phyloP scores from a whole-genome alignment of 2,888 invertebrate genomes.

The Nymphalis c-album region DNA sequence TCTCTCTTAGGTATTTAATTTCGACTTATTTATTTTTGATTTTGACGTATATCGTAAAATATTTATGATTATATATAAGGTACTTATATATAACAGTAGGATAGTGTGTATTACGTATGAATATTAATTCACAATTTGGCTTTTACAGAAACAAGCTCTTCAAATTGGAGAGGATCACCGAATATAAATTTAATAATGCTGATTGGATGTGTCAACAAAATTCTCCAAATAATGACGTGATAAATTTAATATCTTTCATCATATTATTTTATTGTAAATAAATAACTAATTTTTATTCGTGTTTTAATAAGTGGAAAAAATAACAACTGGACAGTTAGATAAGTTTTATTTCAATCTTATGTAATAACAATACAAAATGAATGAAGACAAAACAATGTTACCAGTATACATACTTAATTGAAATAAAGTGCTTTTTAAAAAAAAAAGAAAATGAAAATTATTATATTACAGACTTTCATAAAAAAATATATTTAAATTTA shows the following conservation, averaged over 20 bases:
- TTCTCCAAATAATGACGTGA: conserved; percentile 42
- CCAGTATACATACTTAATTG: conserved; percentile 1
- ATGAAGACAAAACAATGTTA: conserved; percentile 16
- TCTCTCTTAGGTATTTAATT: neutral
- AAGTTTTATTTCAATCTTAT: conserved; percentile 28
- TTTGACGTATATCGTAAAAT: too few relatives aligned
- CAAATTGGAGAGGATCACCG: conserved; percentile 46
- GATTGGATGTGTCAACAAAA: conserved; percentile 35
- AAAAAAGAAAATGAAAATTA: conserved; percentile 7
- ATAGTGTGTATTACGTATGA: neutral
- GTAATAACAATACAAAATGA: conserved; percentile 19
- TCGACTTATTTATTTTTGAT: too few relatives aligned
- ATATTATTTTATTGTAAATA: conserved; percentile 42
- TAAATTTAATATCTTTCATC: conserved; percentile 31
- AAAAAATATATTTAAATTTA: too few relatives aligned
- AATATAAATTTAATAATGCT: conserved; percentile 38
- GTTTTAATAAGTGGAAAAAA: conserved; percentile 18
- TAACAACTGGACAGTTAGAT: conserved; percentile 17
- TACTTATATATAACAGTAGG: neutral
- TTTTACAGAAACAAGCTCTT: conserved; percentile 65
- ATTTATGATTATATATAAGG: neutral
- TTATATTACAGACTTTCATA: neutral
- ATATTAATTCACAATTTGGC: conserved; percentile 5
- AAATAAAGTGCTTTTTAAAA: conserved; percentile 2
- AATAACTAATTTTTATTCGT: conserved; percentile 30